Percentiles rank a stretch among this genome's conserved stretches.
These are phyloP conservation scores for Saccostrea glomerata DNA, from an alignment of 1,140 invertebrate species.

Conservation along the genomic window DNA sequence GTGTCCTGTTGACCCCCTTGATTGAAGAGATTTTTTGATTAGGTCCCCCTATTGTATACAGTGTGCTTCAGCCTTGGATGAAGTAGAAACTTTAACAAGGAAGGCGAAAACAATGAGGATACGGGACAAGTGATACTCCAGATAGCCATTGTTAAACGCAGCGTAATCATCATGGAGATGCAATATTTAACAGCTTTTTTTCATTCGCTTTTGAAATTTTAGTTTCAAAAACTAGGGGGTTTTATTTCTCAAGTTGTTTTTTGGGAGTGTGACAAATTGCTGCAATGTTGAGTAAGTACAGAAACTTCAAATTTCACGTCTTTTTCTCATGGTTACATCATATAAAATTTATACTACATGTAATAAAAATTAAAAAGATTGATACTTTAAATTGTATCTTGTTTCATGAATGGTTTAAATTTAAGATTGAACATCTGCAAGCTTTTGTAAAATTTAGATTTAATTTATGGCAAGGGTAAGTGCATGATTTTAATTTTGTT, in stretches of 20 bases:
- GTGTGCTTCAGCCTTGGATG: neutral
- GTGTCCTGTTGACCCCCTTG: constrained; percentile 25
- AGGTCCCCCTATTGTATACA: neutral
- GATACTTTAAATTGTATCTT: no score
- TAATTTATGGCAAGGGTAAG: no score
- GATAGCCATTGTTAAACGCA: constrained; percentile 6
- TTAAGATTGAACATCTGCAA: no score
- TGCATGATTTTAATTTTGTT: no score
- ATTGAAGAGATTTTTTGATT: constrained; percentile 4
- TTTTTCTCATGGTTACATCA: neutral
- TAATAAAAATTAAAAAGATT: no score
- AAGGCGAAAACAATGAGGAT: constrained; percentile 31
- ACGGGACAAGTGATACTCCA: neutral
- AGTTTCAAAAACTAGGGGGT: constrained; percentile 3
- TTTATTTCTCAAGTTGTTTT: constrained; percentile 20
- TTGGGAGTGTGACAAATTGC: constrained; percentile 2
- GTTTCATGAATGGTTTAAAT: no score
- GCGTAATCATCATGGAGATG: neutral
- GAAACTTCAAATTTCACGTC: neutral
- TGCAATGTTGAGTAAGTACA: constrained; percentile 14
- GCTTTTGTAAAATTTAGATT: no score
- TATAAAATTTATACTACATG: no score
- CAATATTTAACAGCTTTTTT: constrained; percentile 28
- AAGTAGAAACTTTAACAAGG: neutral
- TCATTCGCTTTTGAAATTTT: constrained; percentile 32